Evolutionary conservation across 2,888 invertebrate genomes (phyloP), one percentile per base, ranked within the genome.

Genomic region (Volucella inflata): DNA sequence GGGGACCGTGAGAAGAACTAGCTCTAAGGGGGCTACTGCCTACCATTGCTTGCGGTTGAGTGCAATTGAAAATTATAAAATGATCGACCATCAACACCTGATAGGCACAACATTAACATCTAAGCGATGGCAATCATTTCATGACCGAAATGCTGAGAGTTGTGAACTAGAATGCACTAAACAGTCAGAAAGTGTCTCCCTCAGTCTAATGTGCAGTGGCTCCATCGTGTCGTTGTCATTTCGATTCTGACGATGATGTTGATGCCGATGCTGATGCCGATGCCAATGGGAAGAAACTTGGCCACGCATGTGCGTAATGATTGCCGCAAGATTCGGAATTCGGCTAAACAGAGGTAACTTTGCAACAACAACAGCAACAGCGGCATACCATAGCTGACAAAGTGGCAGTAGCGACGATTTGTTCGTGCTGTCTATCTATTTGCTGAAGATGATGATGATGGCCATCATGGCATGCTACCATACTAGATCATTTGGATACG

Each of bases 71-170:
- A 81, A 87, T 85, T 83, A 81, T 80, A 87, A 88, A 89, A 89
- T 88, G 89, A 88, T 88, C 88, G 89, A 88, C 88, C 90, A 90
- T 91, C 90, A 91, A 91, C 91, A 91, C 91, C 91, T 91, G 91
- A 90, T 91, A 89, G 89, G 87, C 89, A 88, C 89, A 89, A 89
- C 88, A 89, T 89, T 89, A 89, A 89, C 67, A 77, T 85, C 85
- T 85, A 85, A 89, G 89, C 89, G 87, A 88, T 70, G 87, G 88
- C 87, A 87, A 88, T 87, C 64, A 81, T 80, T 84, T 68, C 79
- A 81, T 76, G 71, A 71, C 60, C 70, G 53, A 71, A 55, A 65
- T 59, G 60, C 44, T 42, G 53, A 60, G 12, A 40, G 46, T 59
- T 81, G 77, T 80, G 84, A 75, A 84, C 84, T 76, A 84, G 84